Evolutionary conservation across 2,888 invertebrate species (phyloP), one percentile per base, ranked within the genome.

Genomic region (Drosophila niveifrons): DNA sequence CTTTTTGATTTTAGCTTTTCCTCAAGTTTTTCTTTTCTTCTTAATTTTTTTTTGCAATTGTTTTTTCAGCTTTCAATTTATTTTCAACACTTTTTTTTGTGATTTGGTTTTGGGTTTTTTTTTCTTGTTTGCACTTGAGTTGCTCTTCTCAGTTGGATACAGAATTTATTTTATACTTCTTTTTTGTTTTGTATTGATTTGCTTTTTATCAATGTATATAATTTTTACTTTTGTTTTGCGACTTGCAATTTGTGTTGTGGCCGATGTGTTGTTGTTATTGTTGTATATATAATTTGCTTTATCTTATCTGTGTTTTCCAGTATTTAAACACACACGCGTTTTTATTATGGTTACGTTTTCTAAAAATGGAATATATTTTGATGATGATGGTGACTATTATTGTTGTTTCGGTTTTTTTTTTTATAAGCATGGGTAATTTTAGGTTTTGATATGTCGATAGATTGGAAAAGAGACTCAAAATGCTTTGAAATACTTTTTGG

Each of bases 261-360:
- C 23, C 6, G 23, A 6, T 46, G 46, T 59, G 17, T 51, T 56
- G 23, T 48, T 51, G 29, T 58, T 61, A 57, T 69, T 72, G 62
- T 47, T 71, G 63, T 74, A 63, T 70, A 71, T 41, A 41, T 31
- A 31, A 31, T 31, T 10, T 74, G 74, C 78, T 78, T 85, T 78
- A 78, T 83, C 88, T 83, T 83, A 83, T 83, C 88, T 88, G 70
- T 72, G 65, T 65, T 83, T 83, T 83, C 88, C 83, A 83, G 83
- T 86, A 85, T 82, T 83, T 83, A 88, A 83, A 57, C 87, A 84
- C 87, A 84, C 83, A 83, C 86, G 67, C 77, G 79, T 53, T 43
- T 56, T 44, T 71, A 29, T 55, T 66, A 44, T 73, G 58, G 43
- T 58, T 75, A 44, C 66, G 66, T 75, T 67, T 74, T 75, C 79